Evolutionary conservation across 2,797 vertebrate genomes (phyloP).

Genomic region (Pterois miles): DNA sequence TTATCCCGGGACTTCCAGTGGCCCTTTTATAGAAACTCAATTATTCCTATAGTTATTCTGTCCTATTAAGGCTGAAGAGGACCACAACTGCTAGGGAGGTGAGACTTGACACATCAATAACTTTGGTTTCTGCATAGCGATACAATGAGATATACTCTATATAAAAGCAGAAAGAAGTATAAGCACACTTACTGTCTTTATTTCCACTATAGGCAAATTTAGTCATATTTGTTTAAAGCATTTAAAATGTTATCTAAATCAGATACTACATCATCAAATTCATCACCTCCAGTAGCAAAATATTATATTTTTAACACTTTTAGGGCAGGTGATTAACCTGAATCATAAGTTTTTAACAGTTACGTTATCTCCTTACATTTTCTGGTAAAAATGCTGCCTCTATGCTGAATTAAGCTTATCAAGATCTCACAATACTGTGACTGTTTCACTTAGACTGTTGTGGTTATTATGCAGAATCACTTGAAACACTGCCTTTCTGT

Average conservation of each 20-base stretch:
- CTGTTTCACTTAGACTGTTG: not conserved
- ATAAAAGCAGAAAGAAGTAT: not conserved
- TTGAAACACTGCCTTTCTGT: not conserved
- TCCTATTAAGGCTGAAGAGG: not conserved
- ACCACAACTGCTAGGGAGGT: not conserved
- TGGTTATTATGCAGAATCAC: not conserved
- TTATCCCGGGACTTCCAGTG: not conserved
- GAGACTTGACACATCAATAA: not conserved
- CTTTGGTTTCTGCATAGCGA: too few species aligned
- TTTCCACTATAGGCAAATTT: not conserved
- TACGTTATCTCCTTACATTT: not conserved
- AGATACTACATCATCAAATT: not conserved
- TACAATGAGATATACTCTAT: not conserved
- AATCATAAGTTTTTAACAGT: not conserved
- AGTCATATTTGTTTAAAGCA: not conserved
- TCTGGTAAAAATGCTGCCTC: not conserved
- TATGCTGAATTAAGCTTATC: not conserved
- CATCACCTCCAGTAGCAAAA: not conserved
- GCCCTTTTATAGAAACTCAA: constrained; percentile 13
- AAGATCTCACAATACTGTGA: not conserved
- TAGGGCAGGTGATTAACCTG: not conserved
- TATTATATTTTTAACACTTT: not conserved
- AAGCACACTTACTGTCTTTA: not conserved
- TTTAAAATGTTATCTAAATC: not conserved
- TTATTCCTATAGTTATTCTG: constrained; percentile 18